phyloP scores from a whole-genome alignment of 2,888 invertebrate genomes.

The Phrixothrix hirtus region DNA sequence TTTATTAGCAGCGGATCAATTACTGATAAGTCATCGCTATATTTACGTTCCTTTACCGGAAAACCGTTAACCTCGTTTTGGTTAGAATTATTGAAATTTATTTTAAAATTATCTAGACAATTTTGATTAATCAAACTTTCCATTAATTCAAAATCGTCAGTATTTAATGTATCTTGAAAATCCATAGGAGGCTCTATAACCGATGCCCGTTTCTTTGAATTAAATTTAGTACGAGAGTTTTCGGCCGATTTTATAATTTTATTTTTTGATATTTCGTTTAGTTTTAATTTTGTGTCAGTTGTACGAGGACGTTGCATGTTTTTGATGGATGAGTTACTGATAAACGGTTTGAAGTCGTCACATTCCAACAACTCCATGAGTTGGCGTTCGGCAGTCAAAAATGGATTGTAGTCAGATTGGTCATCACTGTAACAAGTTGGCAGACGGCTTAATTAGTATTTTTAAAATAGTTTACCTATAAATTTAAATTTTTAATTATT shows the following conservation, averaged over 20 bases:
- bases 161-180: constrained; percentile 52
- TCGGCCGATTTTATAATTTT: constrained; percentile 31
- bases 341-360: constrained; percentile 59
- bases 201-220: constrained; percentile 47
- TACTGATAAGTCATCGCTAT: constrained; percentile 49
- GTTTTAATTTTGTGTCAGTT: constrained; percentile 40
- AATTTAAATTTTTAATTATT: too few species aligned
- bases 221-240: constrained; percentile 15
- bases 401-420: constrained; percentile 69
- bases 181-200: constrained; percentile 55
- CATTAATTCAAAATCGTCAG: constrained; percentile 51
- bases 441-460: too few species aligned
- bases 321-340: constrained; percentile 39
- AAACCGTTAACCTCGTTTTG: neutral
- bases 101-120: constrained; percentile 30
- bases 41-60: constrained; percentile 16
- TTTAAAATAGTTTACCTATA: too few species aligned
- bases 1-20: constrained; percentile 69
- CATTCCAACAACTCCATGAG: constrained; percentile 78
- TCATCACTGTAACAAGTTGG: constrained; percentile 9
- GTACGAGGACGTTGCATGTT: constrained; percentile 53
- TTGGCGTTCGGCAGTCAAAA: constrained; percentile 78
- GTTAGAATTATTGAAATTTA: constrained; percentile 20
- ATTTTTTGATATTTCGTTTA: constrained; percentile 14
- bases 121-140: constrained; percentile 48